A percentile compares a stretch with the other conserved stretches of the same genome.
phyloP scores from a whole-genome alignment of 1,140 invertebrate species.

The Drosophila guanche region DNA sequence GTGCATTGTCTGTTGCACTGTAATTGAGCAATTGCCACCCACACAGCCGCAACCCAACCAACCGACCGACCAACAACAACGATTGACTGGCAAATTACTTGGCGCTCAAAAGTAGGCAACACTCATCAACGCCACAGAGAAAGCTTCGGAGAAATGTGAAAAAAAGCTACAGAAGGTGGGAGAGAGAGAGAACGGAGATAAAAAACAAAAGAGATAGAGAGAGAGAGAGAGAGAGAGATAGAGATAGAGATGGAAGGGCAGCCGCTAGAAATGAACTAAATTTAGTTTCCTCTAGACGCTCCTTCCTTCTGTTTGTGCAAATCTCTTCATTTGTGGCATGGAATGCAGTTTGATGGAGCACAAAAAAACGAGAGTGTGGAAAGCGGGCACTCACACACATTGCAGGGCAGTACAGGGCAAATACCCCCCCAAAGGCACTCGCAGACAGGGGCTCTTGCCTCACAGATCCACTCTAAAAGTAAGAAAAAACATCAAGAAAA shows the following conservation, averaged over 20 bases:
- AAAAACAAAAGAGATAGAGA: neutral
- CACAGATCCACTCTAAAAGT: too few species aligned
- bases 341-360: too few species aligned
- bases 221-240: neutral
- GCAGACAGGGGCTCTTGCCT: too few species aligned
- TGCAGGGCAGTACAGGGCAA: too few species aligned
- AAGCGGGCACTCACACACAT: too few species aligned
- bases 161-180: too few species aligned
- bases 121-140: conserved; percentile 20
- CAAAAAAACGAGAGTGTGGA: too few species aligned
- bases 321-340: too few species aligned
- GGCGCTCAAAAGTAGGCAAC: conserved; percentile 74
- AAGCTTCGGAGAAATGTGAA: neutral
- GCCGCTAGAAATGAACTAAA: conserved; percentile 3
- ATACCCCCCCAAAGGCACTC: too few species aligned
- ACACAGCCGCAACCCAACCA: conserved; percentile 11
- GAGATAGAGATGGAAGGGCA: neutral
- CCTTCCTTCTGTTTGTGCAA: too few species aligned
- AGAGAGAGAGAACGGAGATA: neutral
- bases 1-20: conserved; percentile 65
- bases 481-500: too few species aligned
- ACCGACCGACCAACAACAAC: neutral
- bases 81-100: conserved; percentile 39
- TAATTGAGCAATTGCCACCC: conserved; percentile 77
- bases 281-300: neutral